A percentile compares a stretch with the other conserved stretches of the same genome.
These are phyloP conservation scores for Sardinella longiceps DNA, from an alignment of 2,797 vertebrate genomes.

Conservation along the genomic window DNA sequence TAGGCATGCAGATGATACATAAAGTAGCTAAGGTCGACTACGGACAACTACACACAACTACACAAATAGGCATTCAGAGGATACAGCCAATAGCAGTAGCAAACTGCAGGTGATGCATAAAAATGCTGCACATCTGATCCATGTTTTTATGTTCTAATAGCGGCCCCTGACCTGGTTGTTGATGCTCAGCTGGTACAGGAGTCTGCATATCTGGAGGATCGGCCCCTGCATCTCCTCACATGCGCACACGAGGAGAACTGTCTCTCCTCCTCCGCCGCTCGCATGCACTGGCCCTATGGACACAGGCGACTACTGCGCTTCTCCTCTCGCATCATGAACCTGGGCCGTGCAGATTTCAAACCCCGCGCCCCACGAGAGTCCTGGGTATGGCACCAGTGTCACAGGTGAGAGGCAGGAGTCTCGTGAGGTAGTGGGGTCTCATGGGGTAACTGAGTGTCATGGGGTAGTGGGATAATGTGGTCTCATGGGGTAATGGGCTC, in stretches of 20 bases:
- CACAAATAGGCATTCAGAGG: no score
- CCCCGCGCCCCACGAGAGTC: slow-evolving; percentile 85
- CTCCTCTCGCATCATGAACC: slow-evolving; percentile 93
- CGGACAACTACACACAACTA: no score
- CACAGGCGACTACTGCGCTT: slow-evolving; percentile 94
- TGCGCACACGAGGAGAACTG: slow-evolving; percentile 96
- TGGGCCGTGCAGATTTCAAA: slow-evolving; percentile 89
- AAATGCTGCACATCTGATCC: neutral
- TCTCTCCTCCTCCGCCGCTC: slow-evolving; percentile 86
- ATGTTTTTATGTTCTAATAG: slow-evolving; percentile 62
- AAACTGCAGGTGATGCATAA: no score
- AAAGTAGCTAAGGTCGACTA: no score
- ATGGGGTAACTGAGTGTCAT: no score
- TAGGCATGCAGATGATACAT: no score
- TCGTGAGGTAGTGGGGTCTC: no score
- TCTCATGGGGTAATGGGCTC: no score
- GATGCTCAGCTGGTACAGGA: slow-evolving; percentile 91
- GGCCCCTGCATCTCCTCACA: slow-evolving; percentile 87
- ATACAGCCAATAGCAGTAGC: no score
- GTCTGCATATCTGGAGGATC: slow-evolving; percentile 92
- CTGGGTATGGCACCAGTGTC: slow-evolving; percentile 97
- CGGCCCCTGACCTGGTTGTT: slow-evolving; percentile 90
- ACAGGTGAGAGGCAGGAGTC: slow-evolving; percentile 76
- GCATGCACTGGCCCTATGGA: slow-evolving; percentile 91
- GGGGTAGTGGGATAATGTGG: no score